Evolutionary conservation across 1,140 invertebrate genomes (phyloP), one percentile per base, ranked within the genome.

Genomic region (Psix sp.): DNA sequence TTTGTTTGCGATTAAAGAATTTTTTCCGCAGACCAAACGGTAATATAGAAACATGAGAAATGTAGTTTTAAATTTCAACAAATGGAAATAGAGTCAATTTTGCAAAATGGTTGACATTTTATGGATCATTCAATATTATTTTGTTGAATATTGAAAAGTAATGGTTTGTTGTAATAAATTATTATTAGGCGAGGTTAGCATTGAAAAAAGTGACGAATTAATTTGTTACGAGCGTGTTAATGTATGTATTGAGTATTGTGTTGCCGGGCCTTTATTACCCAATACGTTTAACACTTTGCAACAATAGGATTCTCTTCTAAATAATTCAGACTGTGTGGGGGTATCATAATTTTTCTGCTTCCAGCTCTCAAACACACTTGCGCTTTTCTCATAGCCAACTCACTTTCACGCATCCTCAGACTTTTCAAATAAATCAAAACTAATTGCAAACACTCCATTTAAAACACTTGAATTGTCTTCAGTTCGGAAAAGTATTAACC

Each of bases 151-250:
- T 39, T 17, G 26, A 7, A 29, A 10, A n/a, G 7, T 5, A 24
- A 5, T 24, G 4, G 21, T 24, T 9, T 5, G 9, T 24, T n/a
- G 26, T 3, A 29, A 6, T 43, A 13, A 65, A 67, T 60, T 62
- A 40, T n/a, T n/a, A n/a, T n/a, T n/a, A n/a, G n/a, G 45, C 40
- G 36, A 71, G 60, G 49, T 49, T 72, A n/a, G n/a, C n/a, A n/a
- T n/a, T 77, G 76, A 66, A 73, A 65, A 75, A 79, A 80, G 65
- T 68, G 72, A 63, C 56, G 71, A 80, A 81, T 81, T 78, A 81
- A 80, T 81, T 78, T 76, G 68, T 78, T 71, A 77, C 71, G 57
- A 77, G 49, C 45, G 33, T 67, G 56, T 56, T 62, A 77, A 76
- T 74, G 51, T n/a, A n/a, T n/a, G n/a, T 65, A 72, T 72, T 66